phyloP scores from a whole-genome alignment of 2,888 invertebrate species.

The Morpho achilles region DNA sequence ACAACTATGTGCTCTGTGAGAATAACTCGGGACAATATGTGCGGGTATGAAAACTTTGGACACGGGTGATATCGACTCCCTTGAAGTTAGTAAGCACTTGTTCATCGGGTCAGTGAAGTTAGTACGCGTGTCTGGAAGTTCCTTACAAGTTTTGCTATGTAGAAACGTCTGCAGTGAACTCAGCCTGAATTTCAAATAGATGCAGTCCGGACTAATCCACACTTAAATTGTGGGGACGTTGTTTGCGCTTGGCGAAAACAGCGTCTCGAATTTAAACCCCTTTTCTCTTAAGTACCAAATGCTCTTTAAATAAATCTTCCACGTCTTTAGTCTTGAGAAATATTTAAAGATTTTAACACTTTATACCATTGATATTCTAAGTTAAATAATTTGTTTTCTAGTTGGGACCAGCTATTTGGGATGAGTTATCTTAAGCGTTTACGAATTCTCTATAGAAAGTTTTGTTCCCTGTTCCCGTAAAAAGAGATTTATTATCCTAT shows the following conservation, averaged over 20 bases:
- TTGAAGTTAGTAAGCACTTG: slow-evolving; percentile 25
- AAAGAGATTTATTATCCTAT: no score
- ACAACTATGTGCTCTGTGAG: slow-evolving; percentile 31
- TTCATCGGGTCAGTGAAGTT: slow-evolving; percentile 26
- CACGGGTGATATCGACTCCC: slow-evolving; percentile 23
- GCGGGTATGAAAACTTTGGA: slow-evolving; percentile 23
- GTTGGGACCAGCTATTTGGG: no score
- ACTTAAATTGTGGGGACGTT: slow-evolving; percentile 22
- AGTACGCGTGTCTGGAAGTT: slow-evolving; percentile 32
- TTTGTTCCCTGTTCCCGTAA: no score
- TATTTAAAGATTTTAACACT: no score
- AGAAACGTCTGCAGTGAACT: slow-evolving; percentile 20
- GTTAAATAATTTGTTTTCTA: no score
- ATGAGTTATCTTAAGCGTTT: background rate
- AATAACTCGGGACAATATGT: slow-evolving; percentile 26
- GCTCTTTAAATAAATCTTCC: slow-evolving; percentile 1
- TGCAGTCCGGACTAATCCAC: slow-evolving; percentile 28
- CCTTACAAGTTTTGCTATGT: slow-evolving; percentile 29
- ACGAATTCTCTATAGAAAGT: no score
- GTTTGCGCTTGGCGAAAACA: slow-evolving; percentile 8
- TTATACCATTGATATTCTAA: no score
- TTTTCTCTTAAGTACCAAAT: slow-evolving; percentile 7
- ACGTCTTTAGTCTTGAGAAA: no score
- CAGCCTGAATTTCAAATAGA: slow-evolving; percentile 32
- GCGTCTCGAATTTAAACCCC: slow-evolving; percentile 12